Evolutionary conservation across 2,113 vertebrate genomes (phyloP).

Genomic region (Chionis minor): DNA sequence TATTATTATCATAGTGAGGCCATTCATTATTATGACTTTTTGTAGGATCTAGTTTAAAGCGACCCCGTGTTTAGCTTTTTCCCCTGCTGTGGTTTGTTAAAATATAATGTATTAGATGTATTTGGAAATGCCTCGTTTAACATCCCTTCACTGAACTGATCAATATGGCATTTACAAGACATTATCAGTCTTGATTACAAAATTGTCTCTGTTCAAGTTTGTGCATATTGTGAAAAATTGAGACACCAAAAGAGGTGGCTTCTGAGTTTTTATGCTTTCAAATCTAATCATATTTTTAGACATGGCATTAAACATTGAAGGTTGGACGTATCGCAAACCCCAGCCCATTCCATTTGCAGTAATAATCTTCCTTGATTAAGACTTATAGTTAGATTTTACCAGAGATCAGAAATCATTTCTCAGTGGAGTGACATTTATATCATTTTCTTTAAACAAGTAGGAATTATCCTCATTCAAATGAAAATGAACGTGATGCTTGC

Average conservation of each 20-base stretch:
- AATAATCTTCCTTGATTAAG: conserved; percentile 35
- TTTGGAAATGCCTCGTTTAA: neutral
- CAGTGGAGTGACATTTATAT: neutral
- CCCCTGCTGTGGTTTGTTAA: neutral
- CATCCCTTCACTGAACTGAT: neutral
- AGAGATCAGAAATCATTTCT: neutral
- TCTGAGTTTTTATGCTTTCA: neutral
- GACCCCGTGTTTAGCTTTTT: neutral
- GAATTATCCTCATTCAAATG: neutral
- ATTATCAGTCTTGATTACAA: neutral
- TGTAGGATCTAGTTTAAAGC: neutral
- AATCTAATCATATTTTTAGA: conserved; percentile 5
- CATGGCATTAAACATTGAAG: neutral
- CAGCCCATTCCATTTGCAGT: neutral
- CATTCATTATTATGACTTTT: neutral
- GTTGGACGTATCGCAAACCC: neutral
- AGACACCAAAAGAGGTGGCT: neutral
- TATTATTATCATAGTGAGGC: neutral
- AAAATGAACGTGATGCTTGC: neutral
- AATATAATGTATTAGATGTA: neutral
- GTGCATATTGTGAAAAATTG: neutral
- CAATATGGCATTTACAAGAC: neutral
- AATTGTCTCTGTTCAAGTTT: neutral
- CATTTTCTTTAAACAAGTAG: neutral
- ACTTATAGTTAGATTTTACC: neutral